Evolutionary conservation across 2,113 vertebrate genomes (phyloP).

Genomic region (Podiceps cristatus): DNA sequence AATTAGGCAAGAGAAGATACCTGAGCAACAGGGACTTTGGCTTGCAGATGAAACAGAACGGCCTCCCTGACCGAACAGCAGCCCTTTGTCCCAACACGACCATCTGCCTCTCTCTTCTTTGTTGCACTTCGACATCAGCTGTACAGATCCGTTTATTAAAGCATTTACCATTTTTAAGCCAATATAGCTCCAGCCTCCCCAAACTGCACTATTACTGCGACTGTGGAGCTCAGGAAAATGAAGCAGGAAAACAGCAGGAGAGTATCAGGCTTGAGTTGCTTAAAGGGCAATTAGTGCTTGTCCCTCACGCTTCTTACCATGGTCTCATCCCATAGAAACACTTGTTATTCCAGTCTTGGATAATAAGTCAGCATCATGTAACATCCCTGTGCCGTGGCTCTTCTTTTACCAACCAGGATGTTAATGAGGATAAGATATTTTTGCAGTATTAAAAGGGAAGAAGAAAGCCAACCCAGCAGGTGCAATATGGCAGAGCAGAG

Average conservation of each 20-base stretch:
- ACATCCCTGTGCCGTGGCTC: not conserved
- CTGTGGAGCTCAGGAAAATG: not conserved
- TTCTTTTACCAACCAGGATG: not conserved
- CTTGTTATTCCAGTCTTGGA: not conserved
- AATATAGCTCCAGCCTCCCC: not conserved
- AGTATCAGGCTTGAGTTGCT: not conserved
- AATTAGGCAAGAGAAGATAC: slow-evolving; percentile 42
- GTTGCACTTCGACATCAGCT: not conserved
- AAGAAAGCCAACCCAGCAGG: not conserved
- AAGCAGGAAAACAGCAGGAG: slow-evolving; percentile 17
- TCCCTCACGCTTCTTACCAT: not conserved
- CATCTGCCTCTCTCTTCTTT: not conserved
- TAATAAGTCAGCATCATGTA: not conserved
- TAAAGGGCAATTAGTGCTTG: not conserved
- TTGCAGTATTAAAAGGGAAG: not conserved
- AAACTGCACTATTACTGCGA: not conserved
- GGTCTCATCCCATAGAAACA: not conserved
- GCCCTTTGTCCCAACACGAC: not conserved
- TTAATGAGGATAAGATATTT: not conserved
- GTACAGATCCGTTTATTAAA: not conserved
- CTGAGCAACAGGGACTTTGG: not conserved
- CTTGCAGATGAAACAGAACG: not conserved
- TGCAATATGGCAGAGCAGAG: not conserved
- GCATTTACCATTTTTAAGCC: not conserved
- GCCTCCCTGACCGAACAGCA: fast-evolving